These are phyloP conservation scores for Choloepus didactylus DNA, from an alignment of 2,797 vertebrate species.

Conservation along the genomic window DNA sequence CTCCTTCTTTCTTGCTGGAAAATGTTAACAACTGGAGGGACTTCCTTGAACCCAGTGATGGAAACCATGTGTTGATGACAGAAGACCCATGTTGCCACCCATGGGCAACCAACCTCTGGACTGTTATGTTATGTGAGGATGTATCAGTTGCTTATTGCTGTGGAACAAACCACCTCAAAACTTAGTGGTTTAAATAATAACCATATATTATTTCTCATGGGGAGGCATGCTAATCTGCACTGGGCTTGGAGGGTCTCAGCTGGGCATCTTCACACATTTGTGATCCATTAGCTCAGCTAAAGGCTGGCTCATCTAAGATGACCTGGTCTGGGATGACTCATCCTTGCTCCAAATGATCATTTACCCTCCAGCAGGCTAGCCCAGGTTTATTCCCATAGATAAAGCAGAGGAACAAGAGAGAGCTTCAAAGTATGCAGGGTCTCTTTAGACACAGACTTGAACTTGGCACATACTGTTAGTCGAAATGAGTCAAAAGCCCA, in stretches of 20 bases:
- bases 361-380: neutral
- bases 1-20: neutral
- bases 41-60: neutral
- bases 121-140: neutral
- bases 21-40: neutral
- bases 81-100: neutral
- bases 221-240: neutral
- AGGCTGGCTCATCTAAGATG: neutral
- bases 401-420: neutral
- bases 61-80: neutral
- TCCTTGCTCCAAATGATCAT: neutral
- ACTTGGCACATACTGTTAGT: neutral
- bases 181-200: neutral
- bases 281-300: neutral
- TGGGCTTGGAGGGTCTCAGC: neutral
- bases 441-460: neutral
- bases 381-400: neutral
- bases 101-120: neutral
- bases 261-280: neutral
- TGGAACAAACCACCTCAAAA: neutral
- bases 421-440: neutral
- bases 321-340: neutral
- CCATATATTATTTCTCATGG: neutral
- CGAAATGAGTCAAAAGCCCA: neutral
- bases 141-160: neutral